Evolutionary conservation across 2,113 vertebrate species (phyloP).

Genomic region (Eclectus roratus): DNA sequence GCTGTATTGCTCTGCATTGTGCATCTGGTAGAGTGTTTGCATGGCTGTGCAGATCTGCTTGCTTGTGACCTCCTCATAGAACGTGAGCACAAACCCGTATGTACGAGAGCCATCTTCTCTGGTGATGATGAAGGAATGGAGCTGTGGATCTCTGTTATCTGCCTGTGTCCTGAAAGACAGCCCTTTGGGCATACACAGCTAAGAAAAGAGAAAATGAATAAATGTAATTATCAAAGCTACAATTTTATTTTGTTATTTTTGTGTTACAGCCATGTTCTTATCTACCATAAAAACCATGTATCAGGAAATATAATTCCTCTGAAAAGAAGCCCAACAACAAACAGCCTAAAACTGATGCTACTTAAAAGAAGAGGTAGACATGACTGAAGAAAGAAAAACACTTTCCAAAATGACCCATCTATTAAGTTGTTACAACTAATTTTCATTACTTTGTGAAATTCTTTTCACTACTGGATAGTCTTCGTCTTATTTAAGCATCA

Average conservation of each 20-base stretch:
- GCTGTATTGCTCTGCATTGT: constrained; percentile 87
- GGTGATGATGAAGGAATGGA: constrained; percentile 92
- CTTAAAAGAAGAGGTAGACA: not conserved
- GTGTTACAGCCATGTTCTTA: not conserved
- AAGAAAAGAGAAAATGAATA: not conserved
- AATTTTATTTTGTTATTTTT: not conserved
- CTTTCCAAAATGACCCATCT: not conserved
- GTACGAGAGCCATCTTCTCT: constrained; percentile 90
- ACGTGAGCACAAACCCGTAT: constrained; percentile 94
- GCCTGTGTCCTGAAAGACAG: constrained; percentile 91
- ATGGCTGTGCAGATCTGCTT: constrained; percentile 92
- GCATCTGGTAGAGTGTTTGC: constrained; percentile 97
- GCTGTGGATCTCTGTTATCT: constrained; percentile 84
- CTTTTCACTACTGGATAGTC: not conserved
- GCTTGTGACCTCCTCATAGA: constrained; percentile 93
- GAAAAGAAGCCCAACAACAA: not conserved
- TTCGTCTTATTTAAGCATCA: not conserved
- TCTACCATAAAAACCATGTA: not conserved
- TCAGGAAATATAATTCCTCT: not conserved
- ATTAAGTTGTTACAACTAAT: not conserved
- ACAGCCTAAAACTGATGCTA: not conserved
- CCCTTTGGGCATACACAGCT: constrained; percentile 98
- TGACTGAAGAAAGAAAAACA: not conserved
- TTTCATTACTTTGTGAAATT: not conserved
- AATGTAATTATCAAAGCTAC: not conserved